Evolutionary conservation across 2,113 vertebrate genomes (phyloP).

Genomic region (Thunnus maccoyii): DNA sequence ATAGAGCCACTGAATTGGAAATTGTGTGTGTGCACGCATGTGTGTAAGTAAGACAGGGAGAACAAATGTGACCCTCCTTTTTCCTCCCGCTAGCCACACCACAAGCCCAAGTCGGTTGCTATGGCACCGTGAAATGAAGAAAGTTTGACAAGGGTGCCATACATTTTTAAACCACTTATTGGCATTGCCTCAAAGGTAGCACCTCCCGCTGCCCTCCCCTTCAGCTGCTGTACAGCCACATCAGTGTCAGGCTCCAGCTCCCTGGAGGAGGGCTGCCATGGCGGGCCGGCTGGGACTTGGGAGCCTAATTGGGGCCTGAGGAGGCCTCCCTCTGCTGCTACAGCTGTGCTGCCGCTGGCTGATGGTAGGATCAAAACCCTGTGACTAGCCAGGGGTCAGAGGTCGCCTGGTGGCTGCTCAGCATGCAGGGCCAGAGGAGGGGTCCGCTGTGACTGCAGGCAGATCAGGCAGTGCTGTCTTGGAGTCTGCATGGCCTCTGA

Average conservation of each 20-base stretch:
- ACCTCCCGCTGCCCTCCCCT: conserved; percentile 80
- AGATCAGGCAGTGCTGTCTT: conserved; percentile 42
- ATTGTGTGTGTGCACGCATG: conserved; percentile 7
- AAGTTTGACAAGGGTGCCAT: conserved; percentile 78
- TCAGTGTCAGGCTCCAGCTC: conserved; percentile 78
- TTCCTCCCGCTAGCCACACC: conserved; percentile 46
- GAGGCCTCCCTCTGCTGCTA: conserved; percentile 65
- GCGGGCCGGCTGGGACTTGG: conserved; percentile 60
- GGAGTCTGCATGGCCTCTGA: conserved; percentile 60
- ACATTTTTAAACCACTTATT: conserved; percentile 82
- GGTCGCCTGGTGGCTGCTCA: conserved; percentile 68
- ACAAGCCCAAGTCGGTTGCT: conserved; percentile 50
- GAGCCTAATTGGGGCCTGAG: conserved; percentile 80
- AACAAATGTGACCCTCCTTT: conserved; percentile 59
- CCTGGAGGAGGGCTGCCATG: conserved; percentile 62
- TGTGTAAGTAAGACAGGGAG: conserved; percentile 29
- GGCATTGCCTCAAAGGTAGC: conserved; percentile 83
- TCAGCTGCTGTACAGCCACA: conserved; percentile 83
- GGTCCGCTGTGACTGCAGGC: conserved; percentile 37
- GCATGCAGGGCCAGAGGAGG: conserved; percentile 46
- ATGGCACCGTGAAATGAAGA: conserved; percentile 67
- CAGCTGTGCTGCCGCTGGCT: conserved; percentile 78
- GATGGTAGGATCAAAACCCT: conserved; percentile 67
- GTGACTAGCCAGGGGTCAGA: conserved; percentile 71
- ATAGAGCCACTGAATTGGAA: conserved; percentile 33